Evolutionary conservation across 1,140 invertebrate species (phyloP).

Genomic region (Aplysia californica): DNA sequence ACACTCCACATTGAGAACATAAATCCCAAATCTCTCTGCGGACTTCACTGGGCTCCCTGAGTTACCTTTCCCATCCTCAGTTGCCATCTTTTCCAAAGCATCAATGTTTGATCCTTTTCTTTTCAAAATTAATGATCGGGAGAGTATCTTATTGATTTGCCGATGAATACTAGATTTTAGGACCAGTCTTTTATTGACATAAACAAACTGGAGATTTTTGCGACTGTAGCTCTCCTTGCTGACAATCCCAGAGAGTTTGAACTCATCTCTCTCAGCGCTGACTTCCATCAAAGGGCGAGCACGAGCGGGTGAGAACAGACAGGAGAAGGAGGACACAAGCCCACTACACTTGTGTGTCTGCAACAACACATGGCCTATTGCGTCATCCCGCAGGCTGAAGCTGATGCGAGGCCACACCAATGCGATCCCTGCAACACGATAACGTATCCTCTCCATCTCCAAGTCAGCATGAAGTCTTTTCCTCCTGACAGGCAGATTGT

Average conservation of each 20-base stretch:
- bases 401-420: constrained; percentile 73
- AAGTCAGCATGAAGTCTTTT: constrained; percentile 70
- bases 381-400: constrained; percentile 75
- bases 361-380: constrained; percentile 70
- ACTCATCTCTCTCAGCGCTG: constrained; percentile 68
- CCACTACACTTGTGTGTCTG: constrained; percentile 71
- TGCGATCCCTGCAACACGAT: constrained; percentile 71
- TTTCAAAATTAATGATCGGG: constrained; percentile 54
- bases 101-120: constrained; percentile 38
- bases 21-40: constrained; percentile 70
- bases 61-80: constrained; percentile 4
- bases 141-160: constrained; percentile 68
- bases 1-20: constrained; percentile 74
- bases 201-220: constrained; percentile 74
- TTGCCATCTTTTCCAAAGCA: neutral
- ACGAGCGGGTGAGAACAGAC: constrained; percentile 70
- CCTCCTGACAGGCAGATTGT: constrained; percentile 74
- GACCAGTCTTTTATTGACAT: constrained; percentile 74
- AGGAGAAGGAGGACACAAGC: constrained; percentile 69
- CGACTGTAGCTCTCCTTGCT: constrained; percentile 66
- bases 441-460: constrained; percentile 73
- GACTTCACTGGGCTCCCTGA: constrained; percentile 57
- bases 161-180: constrained; percentile 70
- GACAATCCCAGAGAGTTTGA: constrained; percentile 72
- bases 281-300: constrained; percentile 68